Evolutionary conservation across 2,113 vertebrate species (phyloP).

Genomic region (Nymphicus hollandicus): DNA sequence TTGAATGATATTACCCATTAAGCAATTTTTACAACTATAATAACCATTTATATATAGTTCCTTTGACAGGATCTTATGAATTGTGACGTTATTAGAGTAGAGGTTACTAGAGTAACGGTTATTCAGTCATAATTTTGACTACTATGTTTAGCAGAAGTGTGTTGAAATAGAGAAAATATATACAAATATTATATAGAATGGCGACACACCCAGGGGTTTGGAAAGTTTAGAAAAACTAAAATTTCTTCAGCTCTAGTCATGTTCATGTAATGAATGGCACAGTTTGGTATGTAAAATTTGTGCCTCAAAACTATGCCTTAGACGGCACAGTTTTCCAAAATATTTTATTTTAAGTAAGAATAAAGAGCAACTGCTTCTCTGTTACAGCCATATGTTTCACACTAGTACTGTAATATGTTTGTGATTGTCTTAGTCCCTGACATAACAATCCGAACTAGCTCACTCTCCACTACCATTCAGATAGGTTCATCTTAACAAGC

Average conservation of each 20-base stretch:
- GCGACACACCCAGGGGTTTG: too few relatives aligned
- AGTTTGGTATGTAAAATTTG: not conserved
- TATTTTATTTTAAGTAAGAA: not conserved
- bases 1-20: too few relatives aligned
- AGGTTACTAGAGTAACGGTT: too few relatives aligned
- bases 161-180: too few relatives aligned
- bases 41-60: too few relatives aligned
- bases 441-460: not conserved
- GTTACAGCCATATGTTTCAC: not conserved
- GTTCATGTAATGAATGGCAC: accelerated
- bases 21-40: too few relatives aligned
- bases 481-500: not conserved
- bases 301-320: not conserved
- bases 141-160: too few relatives aligned
- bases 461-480: not conserved
- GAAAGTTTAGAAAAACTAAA: too few relatives aligned
- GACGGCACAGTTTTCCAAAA: not conserved
- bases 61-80: too few relatives aligned
- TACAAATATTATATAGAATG: too few relatives aligned
- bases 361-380: not conserved
- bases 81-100: too few relatives aligned
- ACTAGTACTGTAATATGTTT: accelerated
- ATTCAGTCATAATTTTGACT: too few relatives aligned
- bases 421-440: not conserved
- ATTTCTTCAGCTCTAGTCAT: not conserved